phyloP scores from a whole-genome alignment of 2,888 invertebrate genomes.

The Idaea aversata region DNA sequence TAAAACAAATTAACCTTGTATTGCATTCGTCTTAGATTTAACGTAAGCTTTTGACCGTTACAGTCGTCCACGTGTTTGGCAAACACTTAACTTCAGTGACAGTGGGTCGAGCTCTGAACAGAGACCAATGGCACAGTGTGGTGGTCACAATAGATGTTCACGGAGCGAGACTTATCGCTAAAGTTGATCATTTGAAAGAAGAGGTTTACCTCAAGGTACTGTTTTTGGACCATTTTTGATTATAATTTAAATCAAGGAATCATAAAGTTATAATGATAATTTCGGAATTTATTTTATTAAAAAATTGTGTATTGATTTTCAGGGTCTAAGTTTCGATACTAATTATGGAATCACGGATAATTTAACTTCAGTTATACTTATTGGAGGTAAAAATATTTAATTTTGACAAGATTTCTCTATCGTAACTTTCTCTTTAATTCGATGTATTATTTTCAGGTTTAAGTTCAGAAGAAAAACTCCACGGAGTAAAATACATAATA shows the following conservation, averaged over 20 bases:
- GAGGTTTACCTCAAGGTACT: conserved; percentile 87
- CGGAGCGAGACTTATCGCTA: conserved; percentile 89
- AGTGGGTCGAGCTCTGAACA: conserved; percentile 92
- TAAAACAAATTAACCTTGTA: not conserved
- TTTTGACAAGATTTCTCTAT: conserved; percentile 3
- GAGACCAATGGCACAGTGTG: conserved; percentile 95
- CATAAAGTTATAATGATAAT: not conserved
- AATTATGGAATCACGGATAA: conserved; percentile 94
- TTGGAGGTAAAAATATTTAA: conserved; percentile 84
- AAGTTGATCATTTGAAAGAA: conserved; percentile 90
- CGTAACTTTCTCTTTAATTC: conserved; percentile 5
- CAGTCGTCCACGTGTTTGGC: conserved; percentile 93
- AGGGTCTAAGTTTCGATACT: conserved; percentile 89
- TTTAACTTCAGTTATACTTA: conserved; percentile 91
- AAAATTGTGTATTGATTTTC: conserved; percentile 27
- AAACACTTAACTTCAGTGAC: conserved; percentile 91
- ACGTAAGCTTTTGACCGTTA: conserved; percentile 27
- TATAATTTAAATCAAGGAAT: conserved; percentile 9
- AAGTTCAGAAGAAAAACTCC: conserved; percentile 92
- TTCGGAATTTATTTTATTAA: not conserved
- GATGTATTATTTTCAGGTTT: conserved; percentile 77
- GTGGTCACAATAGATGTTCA: conserved; percentile 93
- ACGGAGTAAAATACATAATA: conserved; percentile 95
- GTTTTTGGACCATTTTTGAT: conserved; percentile 9
- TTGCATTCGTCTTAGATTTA: not conserved